These are phyloP conservation scores for Macropodus opercularis DNA, from an alignment of 2,797 vertebrate species.

Conservation along the genomic window DNA sequence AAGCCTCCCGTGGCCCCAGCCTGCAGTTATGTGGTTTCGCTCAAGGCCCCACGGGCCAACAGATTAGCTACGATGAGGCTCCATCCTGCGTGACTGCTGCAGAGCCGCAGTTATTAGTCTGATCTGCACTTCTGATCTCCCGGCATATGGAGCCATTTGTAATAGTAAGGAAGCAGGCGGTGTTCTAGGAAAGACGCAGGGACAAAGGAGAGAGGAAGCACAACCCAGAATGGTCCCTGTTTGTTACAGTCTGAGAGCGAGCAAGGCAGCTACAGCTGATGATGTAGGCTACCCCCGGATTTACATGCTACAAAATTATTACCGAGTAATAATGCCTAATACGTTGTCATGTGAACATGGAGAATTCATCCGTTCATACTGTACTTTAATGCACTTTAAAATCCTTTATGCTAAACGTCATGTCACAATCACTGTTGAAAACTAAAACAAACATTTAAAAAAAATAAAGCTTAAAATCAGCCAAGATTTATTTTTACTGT, in stretches of 20 bases:
- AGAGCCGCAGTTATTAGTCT: slow-evolving; percentile 85
- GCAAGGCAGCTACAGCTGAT: not conserved
- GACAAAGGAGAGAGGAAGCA: slow-evolving; percentile 1
- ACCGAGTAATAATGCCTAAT: too few species aligned
- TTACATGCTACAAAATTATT: too few species aligned
- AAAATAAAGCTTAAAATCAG: too few species aligned
- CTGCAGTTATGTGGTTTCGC: slow-evolving; percentile 27
- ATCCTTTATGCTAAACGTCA: too few species aligned
- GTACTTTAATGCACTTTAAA: not conserved
- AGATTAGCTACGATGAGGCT: slow-evolving; percentile 47
- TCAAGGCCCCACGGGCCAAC: slow-evolving; percentile 32
- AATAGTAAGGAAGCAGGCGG: slow-evolving; percentile 16
- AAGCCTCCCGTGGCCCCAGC: not conserved
- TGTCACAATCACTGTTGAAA: not conserved
- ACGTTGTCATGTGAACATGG: too few species aligned
- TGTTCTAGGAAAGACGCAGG: not conserved
- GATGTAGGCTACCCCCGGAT: not conserved
- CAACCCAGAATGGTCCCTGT: too few species aligned
- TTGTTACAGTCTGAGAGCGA: too few species aligned
- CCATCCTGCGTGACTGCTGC: slow-evolving; percentile 86
- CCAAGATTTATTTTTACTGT: too few species aligned
- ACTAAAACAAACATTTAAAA: too few species aligned
- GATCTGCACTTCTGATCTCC: slow-evolving; percentile 44
- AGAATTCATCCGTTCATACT: too few species aligned
- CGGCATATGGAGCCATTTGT: slow-evolving; percentile 51